Evolutionary conservation across 2,797 vertebrate species (phyloP).

Genomic region (Cossypha polioptera): DNA sequence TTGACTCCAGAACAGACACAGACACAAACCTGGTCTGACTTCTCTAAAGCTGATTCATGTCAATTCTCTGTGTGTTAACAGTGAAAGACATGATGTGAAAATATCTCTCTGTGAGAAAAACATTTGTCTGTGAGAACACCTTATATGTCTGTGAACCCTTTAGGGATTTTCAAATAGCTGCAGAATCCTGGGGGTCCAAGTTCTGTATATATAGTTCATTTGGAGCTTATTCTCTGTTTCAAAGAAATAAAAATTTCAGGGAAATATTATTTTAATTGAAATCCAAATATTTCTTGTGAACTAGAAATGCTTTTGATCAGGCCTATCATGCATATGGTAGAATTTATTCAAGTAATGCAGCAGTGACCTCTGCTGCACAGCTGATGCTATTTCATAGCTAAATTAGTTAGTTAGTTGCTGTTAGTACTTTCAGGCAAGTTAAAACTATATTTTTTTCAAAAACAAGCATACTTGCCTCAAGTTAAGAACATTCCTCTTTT

Average conservation of each 20-base stretch:
- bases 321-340: not conserved
- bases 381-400: not conserved
- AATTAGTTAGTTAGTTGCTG: not conserved
- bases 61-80: not conserved
- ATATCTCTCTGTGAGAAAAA: not conserved
- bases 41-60: not conserved
- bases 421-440: not conserved
- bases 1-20: not conserved
- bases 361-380: slow-evolving; percentile 6
- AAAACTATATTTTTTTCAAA: not conserved
- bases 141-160: not conserved
- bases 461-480: not conserved
- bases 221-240: not conserved
- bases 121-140: not conserved
- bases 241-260: not conserved
- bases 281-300: not conserved
- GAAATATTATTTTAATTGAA: not conserved
- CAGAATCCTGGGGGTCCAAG: not conserved
- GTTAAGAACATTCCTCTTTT: not conserved
- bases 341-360: not conserved
- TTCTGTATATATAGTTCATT: not conserved
- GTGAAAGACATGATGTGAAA: not conserved
- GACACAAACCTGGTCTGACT: not conserved
- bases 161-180: not conserved
- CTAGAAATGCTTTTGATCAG: not conserved